Base-by-base conservation (phyloP, 2,888 invertebrate genomes). In the Clunio marinus region DNA sequence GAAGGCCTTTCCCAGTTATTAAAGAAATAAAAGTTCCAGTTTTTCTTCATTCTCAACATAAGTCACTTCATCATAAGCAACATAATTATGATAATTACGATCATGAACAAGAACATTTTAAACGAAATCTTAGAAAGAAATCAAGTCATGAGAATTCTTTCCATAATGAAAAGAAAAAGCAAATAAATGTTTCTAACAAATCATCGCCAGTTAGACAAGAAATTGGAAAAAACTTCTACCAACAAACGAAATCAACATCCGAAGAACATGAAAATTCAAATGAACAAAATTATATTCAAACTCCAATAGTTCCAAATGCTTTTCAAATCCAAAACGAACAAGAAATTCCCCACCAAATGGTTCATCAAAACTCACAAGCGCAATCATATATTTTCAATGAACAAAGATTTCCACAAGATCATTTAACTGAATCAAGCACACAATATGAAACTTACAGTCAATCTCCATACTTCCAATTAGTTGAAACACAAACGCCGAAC, bases 1-100 rank as follows among this genome's bases (percentile, higher is more conserved):
- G 62, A 62, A 37, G 41, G 22, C 63, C 63, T 17, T 63, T 37
- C 22, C 45, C 63, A 1, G 60, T 60, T 8, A 32, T 60, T 17
- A 60, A 60, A 35, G 60, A 60, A 28, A 27, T 63, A 2, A 63
- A 63, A 25, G 55, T 66, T 17, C 68, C 68, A n/a, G 57, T 68
- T 5, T 68, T 41, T 24, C 20, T 68, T 25, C 68, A 28, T 8
- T 32, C 41, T 10, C 58, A 4, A 2, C 41, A 60, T 7, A 32
- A 35, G 5, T 17, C 17, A 5, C 32, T 10, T 17, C 60, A 60
- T 22, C 51, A 51, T 20, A 51, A 22, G 20, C 32, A 32, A 32
- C 32, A 32, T 7, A n/a, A 3, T 5, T 20, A 51, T 22, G 51
- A 41, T 13, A 15, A 41, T n/a, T 41, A 17, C 17, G 3, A 17